These are phyloP conservation scores for Morone chrysops DNA, from an alignment of 2,113 vertebrate genomes.

Conservation along the genomic window DNA sequence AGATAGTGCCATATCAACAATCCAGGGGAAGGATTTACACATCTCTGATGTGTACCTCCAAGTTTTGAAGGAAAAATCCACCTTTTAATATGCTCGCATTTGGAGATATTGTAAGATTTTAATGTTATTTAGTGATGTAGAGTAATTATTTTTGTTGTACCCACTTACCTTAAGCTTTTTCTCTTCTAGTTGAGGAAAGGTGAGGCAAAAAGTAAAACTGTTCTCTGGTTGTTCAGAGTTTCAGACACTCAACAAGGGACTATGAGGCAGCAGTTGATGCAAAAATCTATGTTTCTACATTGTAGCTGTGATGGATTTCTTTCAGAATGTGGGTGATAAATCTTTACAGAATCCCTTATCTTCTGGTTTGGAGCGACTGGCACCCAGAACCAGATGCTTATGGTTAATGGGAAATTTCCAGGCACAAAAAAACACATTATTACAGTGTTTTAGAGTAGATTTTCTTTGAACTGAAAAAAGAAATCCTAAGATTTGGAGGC, in stretches of 20 bases:
- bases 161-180: neutral
- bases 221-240: neutral
- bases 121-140: neutral
- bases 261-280: neutral
- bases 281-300: neutral
- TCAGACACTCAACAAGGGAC: neutral
- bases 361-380: neutral
- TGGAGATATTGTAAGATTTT: neutral
- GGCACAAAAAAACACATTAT: neutral
- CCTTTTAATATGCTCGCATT: neutral
- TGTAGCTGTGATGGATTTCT: conserved; percentile 8
- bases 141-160: neutral
- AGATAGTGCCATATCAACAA: conserved; percentile 46
- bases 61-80: conserved; percentile 16
- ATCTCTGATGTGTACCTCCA: conserved; percentile 17
- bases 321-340: neutral
- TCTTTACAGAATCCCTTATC: neutral
- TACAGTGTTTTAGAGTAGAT: neutral
- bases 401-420: neutral
- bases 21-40: conserved; percentile 44
- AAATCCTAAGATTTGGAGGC: conserved; percentile 13
- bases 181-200: neutral
- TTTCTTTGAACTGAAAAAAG: conserved; percentile 16
- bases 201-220: neutral
- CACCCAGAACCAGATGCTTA: neutral